Conservation (phyloP, 2,113 vertebrate species). For the Phyllostomus discolor region DNA sequence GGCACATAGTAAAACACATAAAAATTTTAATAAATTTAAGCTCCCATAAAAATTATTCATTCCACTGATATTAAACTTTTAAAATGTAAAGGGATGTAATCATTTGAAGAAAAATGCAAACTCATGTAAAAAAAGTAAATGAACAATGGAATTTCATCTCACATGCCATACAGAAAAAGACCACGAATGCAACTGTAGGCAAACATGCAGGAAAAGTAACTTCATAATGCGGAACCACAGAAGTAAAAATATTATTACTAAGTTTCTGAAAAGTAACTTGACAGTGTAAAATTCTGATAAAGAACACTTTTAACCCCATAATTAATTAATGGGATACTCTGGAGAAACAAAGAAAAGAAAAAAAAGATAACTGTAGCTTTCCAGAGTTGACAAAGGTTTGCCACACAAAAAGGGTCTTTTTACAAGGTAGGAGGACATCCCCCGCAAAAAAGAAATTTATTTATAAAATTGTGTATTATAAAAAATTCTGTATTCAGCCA, state of each 20-base stretch:
- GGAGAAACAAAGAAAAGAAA: background rate
- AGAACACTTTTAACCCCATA: background rate
- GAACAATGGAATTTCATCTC: background rate
- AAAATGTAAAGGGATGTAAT: background rate
- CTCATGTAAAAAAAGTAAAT: background rate
- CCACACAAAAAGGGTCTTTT: background rate
- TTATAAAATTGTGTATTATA: too few relatives aligned
- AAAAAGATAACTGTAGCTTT: background rate
- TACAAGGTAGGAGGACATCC: too few relatives aligned
- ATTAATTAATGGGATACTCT: background rate
- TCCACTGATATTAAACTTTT: background rate
- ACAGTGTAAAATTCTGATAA: background rate
- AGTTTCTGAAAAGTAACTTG: background rate
- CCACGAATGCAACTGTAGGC: background rate
- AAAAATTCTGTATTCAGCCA: too few relatives aligned
- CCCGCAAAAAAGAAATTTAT: too few relatives aligned
- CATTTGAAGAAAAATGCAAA: background rate
- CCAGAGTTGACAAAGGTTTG: background rate
- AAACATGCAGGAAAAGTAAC: background rate
- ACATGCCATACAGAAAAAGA: background rate
- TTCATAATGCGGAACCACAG: background rate
- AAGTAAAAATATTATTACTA: background rate
- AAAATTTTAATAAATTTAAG: background rate
- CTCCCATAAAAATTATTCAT: background rate
- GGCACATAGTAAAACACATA: background rate